Evolutionary conservation across 2,888 invertebrate genomes (phyloP).

Genomic region (Ephialtes manifestator): DNA sequence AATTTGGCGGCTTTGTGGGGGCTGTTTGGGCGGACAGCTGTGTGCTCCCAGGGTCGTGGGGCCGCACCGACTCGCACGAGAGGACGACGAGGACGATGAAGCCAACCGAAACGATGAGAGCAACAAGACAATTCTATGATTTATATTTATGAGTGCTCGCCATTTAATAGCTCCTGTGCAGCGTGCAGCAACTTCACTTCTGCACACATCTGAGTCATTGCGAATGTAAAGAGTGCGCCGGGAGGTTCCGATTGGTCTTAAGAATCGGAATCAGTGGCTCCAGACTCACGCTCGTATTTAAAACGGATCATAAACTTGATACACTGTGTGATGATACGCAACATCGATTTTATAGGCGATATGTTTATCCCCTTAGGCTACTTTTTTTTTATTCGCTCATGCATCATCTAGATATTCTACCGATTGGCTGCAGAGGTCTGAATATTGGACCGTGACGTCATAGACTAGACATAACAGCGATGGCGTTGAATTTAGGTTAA

Average conservation of each 20-base stretch:
- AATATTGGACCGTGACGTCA: neutral
- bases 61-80: conserved; percentile 22
- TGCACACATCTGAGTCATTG: conserved; percentile 70
- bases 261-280: conserved; percentile 60
- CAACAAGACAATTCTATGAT: conserved; percentile 83
- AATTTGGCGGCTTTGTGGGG: conserved; percentile 77
- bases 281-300: conserved; percentile 65
- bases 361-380: conserved; percentile 16
- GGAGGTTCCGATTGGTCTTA: conserved; percentile 54
- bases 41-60: conserved; percentile 71
- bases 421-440: neutral
- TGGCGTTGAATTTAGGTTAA: neutral
- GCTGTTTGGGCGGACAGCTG: conserved; percentile 79
- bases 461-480: neutral
- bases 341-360: conserved; percentile 75
- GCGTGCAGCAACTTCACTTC: conserved; percentile 54
- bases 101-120: conserved; percentile 68
- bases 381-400: neutral
- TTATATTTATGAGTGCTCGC: conserved; percentile 83
- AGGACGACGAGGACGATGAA: conserved; percentile 63
- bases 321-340: conserved; percentile 73
- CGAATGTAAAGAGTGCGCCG: conserved; percentile 56
- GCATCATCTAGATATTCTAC: neutral
- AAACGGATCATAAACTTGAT: conserved; percentile 77
- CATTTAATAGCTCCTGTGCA: conserved; percentile 82